Percentiles rank a stretch among this genome's conserved stretches.
phyloP scores from a whole-genome alignment of 2,888 invertebrate species.

The Cyrtodaria siliqua region DNA sequence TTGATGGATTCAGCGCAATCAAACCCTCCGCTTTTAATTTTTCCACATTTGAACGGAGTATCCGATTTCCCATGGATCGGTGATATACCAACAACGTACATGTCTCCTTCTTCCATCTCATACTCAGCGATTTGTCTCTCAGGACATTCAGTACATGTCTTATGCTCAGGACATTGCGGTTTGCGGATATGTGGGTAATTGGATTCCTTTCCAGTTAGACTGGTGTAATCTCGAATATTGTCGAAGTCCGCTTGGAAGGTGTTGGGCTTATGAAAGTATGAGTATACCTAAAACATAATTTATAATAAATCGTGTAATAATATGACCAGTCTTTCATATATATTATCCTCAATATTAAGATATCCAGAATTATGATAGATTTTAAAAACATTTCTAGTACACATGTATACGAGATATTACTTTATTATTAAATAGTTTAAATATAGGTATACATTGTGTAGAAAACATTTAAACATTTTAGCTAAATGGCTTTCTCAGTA shows the following conservation, averaged over 20 bases:
- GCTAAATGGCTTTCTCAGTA: too few relatives aligned
- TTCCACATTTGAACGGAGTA: slow-evolving; percentile 22
- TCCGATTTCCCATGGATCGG: slow-evolving; percentile 21
- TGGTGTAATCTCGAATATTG: not conserved
- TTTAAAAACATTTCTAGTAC: too few relatives aligned
- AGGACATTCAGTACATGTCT: slow-evolving; percentile 16
- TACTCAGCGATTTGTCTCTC: not conserved
- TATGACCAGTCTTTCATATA: too few relatives aligned
- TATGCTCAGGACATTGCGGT: slow-evolving; percentile 23
- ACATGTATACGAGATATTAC: too few relatives aligned
- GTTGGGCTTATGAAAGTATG: not conserved
- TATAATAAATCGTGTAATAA: too few relatives aligned
- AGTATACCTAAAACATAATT: too few relatives aligned
- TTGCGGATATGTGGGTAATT: slow-evolving; percentile 5
- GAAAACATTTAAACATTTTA: too few relatives aligned
- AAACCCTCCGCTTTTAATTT: slow-evolving; percentile 25
- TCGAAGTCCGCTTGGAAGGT: too few relatives aligned
- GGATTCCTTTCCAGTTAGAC: slow-evolving; percentile 4
- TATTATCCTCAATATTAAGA: too few relatives aligned
- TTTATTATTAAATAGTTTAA: too few relatives aligned
- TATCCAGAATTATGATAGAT: too few relatives aligned
- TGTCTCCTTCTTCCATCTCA: slow-evolving; percentile 25
- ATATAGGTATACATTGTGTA: too few relatives aligned
- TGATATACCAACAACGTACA: slow-evolving; percentile 30
- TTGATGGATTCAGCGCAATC: slow-evolving; percentile 35